These are phyloP conservation scores for Nemapogon koenigi DNA, from an alignment of 2,888 invertebrate genomes.

Conservation along the genomic window DNA sequence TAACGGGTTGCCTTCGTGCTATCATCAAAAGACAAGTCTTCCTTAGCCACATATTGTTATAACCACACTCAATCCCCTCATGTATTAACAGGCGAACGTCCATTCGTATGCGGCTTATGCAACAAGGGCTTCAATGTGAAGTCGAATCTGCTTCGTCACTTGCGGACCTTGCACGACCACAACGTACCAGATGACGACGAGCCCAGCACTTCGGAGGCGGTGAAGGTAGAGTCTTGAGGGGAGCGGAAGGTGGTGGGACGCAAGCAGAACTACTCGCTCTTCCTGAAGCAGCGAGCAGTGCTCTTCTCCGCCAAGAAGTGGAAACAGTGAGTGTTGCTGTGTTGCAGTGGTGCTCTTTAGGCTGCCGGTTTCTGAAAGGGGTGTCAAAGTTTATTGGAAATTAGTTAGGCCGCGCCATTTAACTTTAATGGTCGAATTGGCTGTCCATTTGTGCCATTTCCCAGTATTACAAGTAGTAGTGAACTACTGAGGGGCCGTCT, in stretches of 20 bases:
- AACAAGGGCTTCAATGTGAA: constrained; percentile 82
- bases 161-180: constrained; percentile 79
- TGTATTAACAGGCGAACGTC: constrained; percentile 71
- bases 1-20: no score
- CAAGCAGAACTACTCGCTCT: constrained; percentile 58
- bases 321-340: constrained; percentile 40
- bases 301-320: constrained; percentile 63
- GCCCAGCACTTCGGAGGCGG: constrained; percentile 10
- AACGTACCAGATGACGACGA: constrained; percentile 11
- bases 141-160: constrained; percentile 75
- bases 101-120: constrained; percentile 76
- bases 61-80: no score
- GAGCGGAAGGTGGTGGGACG: constrained; percentile 29
- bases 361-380: no score
- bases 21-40: no score
- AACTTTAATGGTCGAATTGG: no score
- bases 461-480: no score
- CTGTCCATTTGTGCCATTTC: no score
- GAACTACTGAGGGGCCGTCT: no score
- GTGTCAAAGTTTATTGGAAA: no score
- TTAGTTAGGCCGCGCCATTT: no score
- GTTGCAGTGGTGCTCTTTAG: no score
- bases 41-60: no score
- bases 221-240: constrained; percentile 50
- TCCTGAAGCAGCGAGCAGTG: constrained; percentile 55